A percentile compares a stretch with the other conserved stretches of the same genome.
phyloP scores from a whole-genome alignment of 2,113 vertebrate genomes.

The Anseranas semipalmata region DNA sequence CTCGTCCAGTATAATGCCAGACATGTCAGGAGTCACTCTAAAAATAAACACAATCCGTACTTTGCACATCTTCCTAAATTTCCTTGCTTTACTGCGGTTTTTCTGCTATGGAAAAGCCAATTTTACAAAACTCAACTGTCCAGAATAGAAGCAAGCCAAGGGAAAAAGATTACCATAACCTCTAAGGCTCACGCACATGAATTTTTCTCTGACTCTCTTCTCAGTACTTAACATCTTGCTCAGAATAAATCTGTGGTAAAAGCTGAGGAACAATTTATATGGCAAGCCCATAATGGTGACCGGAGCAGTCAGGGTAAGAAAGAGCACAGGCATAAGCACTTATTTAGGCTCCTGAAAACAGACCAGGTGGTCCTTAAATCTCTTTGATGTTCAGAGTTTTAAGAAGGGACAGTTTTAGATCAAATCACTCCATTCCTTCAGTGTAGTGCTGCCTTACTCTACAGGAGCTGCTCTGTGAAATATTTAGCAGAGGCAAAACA shows the following conservation, averaged over 20 bases:
- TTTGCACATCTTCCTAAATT: background rate
- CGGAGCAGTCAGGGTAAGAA: background rate
- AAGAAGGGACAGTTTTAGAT: constrained; percentile 17
- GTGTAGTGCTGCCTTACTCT: background rate
- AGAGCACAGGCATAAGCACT: background rate
- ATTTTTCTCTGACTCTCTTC: background rate
- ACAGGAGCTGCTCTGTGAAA: background rate
- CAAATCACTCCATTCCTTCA: constrained; percentile 13
- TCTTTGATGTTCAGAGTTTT: background rate
- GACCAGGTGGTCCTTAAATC: constrained; percentile 11
- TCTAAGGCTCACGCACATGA: background rate
- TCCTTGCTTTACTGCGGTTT: background rate
- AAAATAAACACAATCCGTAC: background rate
- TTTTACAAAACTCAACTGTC: background rate
- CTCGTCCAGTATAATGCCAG: background rate
- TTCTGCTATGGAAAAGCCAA: background rate
- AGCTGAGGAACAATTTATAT: background rate
- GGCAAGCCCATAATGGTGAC: background rate
- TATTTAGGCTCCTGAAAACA: background rate
- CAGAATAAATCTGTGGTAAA: background rate
- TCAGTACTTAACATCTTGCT: background rate
- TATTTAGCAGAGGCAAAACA: background rate
- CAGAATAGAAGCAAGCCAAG: background rate
- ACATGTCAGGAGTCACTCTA: background rate
- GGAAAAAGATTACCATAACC: background rate